Conservation (phyloP, 2,113 vertebrate species). For the Apteryx mantelli region DNA sequence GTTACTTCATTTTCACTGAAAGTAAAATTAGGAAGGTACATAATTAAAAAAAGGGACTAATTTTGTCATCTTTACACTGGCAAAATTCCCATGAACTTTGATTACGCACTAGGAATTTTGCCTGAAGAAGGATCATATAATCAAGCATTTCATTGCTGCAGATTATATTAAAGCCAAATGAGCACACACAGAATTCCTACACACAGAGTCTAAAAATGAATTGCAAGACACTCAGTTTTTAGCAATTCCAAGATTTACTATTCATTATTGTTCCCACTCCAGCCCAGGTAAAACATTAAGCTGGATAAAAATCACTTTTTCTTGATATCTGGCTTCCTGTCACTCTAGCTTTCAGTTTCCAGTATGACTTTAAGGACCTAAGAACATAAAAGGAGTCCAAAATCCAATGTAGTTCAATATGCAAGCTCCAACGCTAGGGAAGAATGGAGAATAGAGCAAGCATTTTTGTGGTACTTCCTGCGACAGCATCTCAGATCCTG, state of each 20-base stretch:
- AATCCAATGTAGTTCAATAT: neutral
- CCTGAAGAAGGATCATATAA: slow-evolving; percentile 27
- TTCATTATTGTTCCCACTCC: neutral
- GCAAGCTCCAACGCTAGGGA: neutral
- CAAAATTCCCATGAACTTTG: slow-evolving; percentile 30
- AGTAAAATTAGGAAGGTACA: neutral
- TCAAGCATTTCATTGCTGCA: slow-evolving; percentile 12
- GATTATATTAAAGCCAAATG: slow-evolving; percentile 27
- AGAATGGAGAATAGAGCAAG: neutral
- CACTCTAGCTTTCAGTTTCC: neutral
- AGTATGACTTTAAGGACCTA: neutral
- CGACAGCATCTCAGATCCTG: neutral
- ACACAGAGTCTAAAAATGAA: neutral
- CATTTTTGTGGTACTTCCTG: neutral
- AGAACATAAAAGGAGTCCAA: neutral
- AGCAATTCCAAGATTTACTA: neutral
- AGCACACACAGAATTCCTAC: neutral
- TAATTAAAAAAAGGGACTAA: neutral
- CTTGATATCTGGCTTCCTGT: neutral
- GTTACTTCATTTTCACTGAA: neutral
- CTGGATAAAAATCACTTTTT: neutral
- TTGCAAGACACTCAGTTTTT: neutral
- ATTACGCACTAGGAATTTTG: slow-evolving; percentile 7
- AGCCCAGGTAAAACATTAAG: neutral
- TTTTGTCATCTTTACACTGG: slow-evolving; percentile 26